phyloP scores from a whole-genome alignment of 2,797 vertebrate genomes.

The Leptodon cayanensis region DNA sequence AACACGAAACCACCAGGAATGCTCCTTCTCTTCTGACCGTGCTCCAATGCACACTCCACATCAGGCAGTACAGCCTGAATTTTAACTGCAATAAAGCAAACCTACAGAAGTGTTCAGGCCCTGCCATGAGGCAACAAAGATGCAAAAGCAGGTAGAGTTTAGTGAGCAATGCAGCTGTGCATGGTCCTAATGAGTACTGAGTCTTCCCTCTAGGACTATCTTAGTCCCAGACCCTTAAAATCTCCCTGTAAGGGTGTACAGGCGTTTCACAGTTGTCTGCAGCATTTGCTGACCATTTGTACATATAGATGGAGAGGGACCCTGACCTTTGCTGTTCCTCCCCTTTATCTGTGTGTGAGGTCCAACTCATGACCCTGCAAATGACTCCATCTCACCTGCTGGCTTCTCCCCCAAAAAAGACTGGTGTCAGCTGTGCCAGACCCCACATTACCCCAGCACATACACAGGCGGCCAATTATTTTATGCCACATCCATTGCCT shows the following conservation, averaged over 20 bases:
- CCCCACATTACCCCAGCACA: neutral
- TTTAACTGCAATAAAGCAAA: neutral
- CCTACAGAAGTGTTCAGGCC: neutral
- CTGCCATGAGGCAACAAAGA: neutral
- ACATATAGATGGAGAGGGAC: rapidly evolving
- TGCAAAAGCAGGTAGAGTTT: neutral
- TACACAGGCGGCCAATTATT: neutral
- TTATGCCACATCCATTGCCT: neutral
- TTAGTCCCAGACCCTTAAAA: neutral
- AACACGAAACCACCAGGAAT: neutral
- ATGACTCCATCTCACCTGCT: neutral
- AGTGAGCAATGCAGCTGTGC: rapidly evolving
- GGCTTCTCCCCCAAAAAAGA: neutral
- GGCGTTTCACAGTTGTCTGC: neutral
- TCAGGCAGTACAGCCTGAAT: neutral
- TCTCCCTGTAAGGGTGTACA: rapidly evolving
- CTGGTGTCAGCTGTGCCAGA: neutral
- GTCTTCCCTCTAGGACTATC: neutral
- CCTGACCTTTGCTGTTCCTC: neutral
- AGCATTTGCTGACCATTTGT: neutral
- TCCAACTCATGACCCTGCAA: neutral
- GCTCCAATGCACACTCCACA: neutral
- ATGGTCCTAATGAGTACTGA: neutral
- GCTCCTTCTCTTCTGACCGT: neutral
- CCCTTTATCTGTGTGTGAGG: neutral